A percentile compares a stretch with the other conserved stretches of the same genome.
Conservation (phyloP, 2,797 vertebrate species). For the Pristis pectinata region DNA sequence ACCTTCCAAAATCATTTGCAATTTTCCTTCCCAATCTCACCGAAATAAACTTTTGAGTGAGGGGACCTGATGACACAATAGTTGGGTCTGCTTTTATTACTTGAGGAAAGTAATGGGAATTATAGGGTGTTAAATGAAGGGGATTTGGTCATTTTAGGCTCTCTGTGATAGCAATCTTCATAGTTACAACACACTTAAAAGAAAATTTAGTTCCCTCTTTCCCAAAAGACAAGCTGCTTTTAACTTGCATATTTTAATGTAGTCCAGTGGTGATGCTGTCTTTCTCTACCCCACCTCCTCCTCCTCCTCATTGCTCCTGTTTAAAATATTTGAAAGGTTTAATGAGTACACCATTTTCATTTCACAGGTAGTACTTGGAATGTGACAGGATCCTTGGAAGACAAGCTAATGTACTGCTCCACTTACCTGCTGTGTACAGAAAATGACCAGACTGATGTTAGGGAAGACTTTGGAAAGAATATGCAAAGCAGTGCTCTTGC, state of each 20-base stretch:
- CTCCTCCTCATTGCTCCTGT: background rate
- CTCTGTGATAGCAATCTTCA: background rate
- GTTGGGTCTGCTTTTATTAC: background rate
- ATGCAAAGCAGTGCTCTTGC: constrained; percentile 95
- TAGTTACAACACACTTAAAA: background rate
- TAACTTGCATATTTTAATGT: background rate
- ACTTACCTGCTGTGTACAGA: constrained; percentile 53
- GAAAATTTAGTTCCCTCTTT: background rate
- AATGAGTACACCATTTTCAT: constrained; percentile 7
- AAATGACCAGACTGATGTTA: constrained; percentile 98
- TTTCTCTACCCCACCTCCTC: background rate
- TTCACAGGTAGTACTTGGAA: constrained; percentile 36
- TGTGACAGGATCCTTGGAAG: constrained; percentile 21
- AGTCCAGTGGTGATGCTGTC: background rate
- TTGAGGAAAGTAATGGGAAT: background rate
- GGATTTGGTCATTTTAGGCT: background rate
- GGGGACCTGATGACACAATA: too few species aligned
- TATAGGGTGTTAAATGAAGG: background rate
- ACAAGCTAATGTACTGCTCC: constrained; percentile 37
- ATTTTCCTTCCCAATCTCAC: background rate
- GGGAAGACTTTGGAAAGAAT: constrained; percentile 97
- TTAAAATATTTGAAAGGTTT: background rate
- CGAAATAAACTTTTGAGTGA: background rate
- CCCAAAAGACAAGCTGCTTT: background rate
- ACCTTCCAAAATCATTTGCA: background rate